Conservation (phyloP, 2,113 vertebrate genomes). For the Crypturellus undulatus region DNA sequence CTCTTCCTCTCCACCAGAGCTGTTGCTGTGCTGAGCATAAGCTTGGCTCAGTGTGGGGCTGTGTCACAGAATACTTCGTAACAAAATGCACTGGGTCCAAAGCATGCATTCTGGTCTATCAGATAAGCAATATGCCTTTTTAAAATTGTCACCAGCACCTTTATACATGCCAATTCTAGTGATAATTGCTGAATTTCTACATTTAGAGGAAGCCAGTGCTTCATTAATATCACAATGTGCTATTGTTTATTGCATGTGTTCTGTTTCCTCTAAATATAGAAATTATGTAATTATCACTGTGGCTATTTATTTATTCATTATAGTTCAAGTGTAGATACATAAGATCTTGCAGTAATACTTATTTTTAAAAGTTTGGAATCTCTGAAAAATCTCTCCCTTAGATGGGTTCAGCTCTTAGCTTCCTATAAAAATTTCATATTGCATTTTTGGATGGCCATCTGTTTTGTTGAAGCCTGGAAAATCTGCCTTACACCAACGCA, state of each 20-base stretch:
- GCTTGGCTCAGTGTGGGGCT: conserved; percentile 69
- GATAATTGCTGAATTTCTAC: conserved; percentile 83
- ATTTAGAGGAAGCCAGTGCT: conserved; percentile 75
- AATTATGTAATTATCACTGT: conserved; percentile 79
- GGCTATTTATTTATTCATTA: conserved; percentile 70
- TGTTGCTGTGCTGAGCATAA: conserved; percentile 45
- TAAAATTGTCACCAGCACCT: conserved; percentile 77
- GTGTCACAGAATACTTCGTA: conserved; percentile 58
- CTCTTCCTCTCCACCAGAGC: conserved; percentile 53
- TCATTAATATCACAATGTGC: conserved; percentile 80
- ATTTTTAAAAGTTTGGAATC: conserved; percentile 82
- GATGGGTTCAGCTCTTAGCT: conserved; percentile 78
- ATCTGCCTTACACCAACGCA: conserved; percentile 87
- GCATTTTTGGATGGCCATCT: conserved; percentile 87
- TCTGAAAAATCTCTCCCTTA: conserved; percentile 74
- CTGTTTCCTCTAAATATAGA: conserved; percentile 78
- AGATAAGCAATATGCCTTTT: conserved; percentile 79
- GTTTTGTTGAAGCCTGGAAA: conserved; percentile 84
- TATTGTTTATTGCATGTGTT: conserved; percentile 79
- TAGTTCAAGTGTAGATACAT: conserved; percentile 73
- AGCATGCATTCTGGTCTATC: conserved; percentile 72
- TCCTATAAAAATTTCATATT: conserved; percentile 84
- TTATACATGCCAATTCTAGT: conserved; percentile 76
- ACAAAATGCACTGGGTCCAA: conserved; percentile 61
- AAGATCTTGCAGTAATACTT: conserved; percentile 75